phyloP scores from a whole-genome alignment of 2,888 invertebrate species.

The Parascotia fuliginaria region DNA sequence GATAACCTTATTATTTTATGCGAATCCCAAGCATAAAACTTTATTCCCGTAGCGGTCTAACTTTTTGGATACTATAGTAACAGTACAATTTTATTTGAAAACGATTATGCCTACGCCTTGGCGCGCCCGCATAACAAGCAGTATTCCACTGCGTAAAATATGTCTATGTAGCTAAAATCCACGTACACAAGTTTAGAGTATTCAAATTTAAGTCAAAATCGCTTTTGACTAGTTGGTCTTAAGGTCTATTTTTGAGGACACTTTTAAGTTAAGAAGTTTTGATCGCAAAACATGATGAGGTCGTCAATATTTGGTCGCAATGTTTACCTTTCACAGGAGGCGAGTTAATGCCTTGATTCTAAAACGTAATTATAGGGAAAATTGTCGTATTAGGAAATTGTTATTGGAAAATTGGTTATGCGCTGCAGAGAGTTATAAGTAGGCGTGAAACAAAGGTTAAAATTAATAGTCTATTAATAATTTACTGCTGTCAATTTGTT shows the following conservation, averaged over 20 bases:
- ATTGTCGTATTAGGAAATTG: constrained; percentile 20
- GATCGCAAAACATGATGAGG: constrained; percentile 35
- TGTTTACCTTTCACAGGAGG: constrained; percentile 31
- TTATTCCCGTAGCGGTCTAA: neutral
- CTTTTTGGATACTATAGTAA: neutral
- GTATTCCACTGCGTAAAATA: constrained; percentile 8
- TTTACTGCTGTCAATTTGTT: neutral
- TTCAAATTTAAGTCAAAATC: neutral
- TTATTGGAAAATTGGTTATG: constrained; percentile 24
- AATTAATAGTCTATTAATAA: neutral
- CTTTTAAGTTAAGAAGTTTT: constrained; percentile 33
- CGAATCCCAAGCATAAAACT: neutral
- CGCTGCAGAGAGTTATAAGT: neutral
- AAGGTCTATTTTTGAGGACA: constrained; percentile 27
- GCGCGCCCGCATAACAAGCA: constrained; percentile 6
- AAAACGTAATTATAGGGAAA: constrained; percentile 37
- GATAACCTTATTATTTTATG: neutral
- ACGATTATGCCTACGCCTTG: neutral
- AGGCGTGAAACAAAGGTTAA: neutral
- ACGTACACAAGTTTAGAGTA: constrained; percentile 6
- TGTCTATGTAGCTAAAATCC: constrained; percentile 13
- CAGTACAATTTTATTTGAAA: neutral
- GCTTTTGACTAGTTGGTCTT: constrained; percentile 5
- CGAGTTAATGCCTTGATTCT: constrained; percentile 39
- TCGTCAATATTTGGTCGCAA: constrained; percentile 38